Evolutionary conservation across 53 echinoderm and acorn worm species (phyloP), one percentile per base, ranked within the genome.

Genomic region (Echinometra lucunter): DNA sequence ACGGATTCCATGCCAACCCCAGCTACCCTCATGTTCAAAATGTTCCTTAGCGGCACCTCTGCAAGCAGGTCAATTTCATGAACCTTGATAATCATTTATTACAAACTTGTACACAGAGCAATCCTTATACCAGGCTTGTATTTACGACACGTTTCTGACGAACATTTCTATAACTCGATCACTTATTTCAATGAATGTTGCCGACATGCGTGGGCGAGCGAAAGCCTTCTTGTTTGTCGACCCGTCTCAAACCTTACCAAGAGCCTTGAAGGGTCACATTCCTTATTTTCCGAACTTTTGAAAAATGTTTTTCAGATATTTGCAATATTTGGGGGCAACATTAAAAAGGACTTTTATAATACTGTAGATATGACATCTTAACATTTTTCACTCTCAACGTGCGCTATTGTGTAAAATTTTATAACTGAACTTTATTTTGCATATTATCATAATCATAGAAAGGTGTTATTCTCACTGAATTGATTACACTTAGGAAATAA

Each of bases 141-240:
- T 47, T 85, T 85, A 85, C 49, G 85, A 49, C 28, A 85, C 49
- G 19, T 38, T 40, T 38, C 49, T 49, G 85, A 85, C n/a, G 85
- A 10, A 85, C 85, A 47, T 44, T 81, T 2, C 44, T 42, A 19
- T 27, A 45, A 47, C 9, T n/a, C 19, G 85, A n/a, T 85, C 49
- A 85, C 28, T 85, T 27, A 45, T n/a, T 85, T 85, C 85, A 45
- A 47, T 49, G 49, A 45, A 49, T 85, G 83, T 27, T 47, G n/a
- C 47, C 6, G 83, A 47, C 9, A 4, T 45, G 85, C 49, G 85
- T 78, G 78, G 78, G 78, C 78, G 49, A 85, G 27, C 28, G 40
- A 85, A 85, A n/a, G 6, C n/a, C 85, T 81, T 85, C 44, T 47
- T 85, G 85, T 85, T 85, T 28, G 85, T 3, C n/a, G 85, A 85